Percentiles rank a stretch among this genome's conserved stretches.
phyloP scores from a whole-genome alignment of 2,113 vertebrate species.

The Agapornis roseicollis region DNA sequence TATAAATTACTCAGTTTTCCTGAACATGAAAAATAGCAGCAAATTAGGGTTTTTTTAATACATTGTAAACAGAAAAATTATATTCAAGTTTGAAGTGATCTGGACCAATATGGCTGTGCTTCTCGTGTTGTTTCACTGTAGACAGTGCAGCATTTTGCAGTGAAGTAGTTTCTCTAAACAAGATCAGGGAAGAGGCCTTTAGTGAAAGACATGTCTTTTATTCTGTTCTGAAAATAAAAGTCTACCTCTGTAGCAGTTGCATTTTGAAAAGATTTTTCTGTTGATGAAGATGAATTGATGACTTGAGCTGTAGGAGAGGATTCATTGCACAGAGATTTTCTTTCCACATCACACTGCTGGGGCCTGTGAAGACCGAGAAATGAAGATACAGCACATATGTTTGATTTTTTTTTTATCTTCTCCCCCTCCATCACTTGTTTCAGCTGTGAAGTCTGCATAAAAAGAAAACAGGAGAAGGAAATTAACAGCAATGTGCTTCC shows the following conservation, averaged over 20 bases:
- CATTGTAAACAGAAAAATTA: neutral
- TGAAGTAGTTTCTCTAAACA: neutral
- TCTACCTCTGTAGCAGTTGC: neutral
- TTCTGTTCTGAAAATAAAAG: neutral
- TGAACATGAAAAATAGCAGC: neutral
- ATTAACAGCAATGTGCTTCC: neutral
- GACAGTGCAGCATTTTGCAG: neutral
- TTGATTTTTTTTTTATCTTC: neutral
- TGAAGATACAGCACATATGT: neutral
- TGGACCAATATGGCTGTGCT: neutral
- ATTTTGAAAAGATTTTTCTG: neutral
- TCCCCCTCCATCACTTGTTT: neutral
- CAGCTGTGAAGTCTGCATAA: neutral
- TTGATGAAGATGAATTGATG: neutral
- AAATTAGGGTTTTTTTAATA: neutral
- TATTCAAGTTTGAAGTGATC: neutral
- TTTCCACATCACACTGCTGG: neutral
- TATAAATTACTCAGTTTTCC: neutral
- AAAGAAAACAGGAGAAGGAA: neutral
- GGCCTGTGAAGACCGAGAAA: neutral
- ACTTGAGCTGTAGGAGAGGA: neutral
- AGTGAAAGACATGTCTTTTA: neutral
- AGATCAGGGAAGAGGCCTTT: neutral
- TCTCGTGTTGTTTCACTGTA: neutral
- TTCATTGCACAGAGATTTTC: neutral